Percentiles rank a stretch among this genome's conserved stretches.
These are phyloP conservation scores for Atrichornis clamosus DNA, from an alignment of 2,113 vertebrate species.

Conservation along the genomic window DNA sequence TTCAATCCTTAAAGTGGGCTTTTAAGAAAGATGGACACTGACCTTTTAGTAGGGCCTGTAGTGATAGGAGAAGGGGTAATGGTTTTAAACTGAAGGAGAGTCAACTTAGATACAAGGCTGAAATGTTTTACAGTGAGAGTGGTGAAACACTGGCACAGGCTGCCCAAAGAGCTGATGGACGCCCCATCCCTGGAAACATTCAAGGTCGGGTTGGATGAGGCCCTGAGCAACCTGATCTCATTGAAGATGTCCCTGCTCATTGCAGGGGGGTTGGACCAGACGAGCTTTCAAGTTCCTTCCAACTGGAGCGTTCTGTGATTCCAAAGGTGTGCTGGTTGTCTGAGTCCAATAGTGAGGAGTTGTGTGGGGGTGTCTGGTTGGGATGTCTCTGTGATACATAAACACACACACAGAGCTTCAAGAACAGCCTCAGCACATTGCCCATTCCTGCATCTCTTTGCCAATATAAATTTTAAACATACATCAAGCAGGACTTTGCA, in stretches of 20 bases:
- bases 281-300: not conserved
- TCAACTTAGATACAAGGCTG: not conserved
- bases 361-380: not conserved
- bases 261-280: not conserved
- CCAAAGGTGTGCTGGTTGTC: not conserved
- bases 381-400: not conserved
- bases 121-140: fast-evolving
- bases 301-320: not conserved
- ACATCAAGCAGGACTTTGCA: not conserved
- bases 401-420: not conserved
- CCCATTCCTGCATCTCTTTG: not conserved
- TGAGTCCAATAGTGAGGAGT: fast-evolving
- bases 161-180: not conserved
- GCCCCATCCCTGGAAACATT: not conserved
- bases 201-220: not conserved
- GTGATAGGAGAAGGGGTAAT: not conserved
- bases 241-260: not conserved
- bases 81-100: not conserved
- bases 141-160: not conserved
- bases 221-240: not conserved
- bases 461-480: not conserved
- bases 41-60: not conserved
- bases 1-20: not conserved
- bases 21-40: not conserved
- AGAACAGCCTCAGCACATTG: not conserved